Base-by-base conservation (phyloP, 2,888 invertebrate genomes). In the Drosophila quasianomalipes region DNA sequence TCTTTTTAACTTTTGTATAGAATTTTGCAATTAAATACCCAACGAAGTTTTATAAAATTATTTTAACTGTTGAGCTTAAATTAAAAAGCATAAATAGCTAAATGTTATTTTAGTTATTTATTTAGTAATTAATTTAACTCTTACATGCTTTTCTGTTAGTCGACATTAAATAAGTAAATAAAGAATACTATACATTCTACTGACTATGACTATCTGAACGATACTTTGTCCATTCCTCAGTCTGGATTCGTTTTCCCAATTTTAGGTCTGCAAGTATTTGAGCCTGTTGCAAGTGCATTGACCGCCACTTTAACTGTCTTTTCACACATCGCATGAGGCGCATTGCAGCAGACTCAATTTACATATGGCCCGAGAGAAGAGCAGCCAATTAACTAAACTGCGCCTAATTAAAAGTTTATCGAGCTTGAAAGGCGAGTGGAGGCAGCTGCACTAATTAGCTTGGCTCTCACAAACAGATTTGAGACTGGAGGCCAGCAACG, bases 321-420 rank as follows among this genome's bases (percentile, higher is more conserved):
- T 53, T 44, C 47, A 60, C 81, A 76, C 68, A 74, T 57, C 55
- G 66, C 44, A 58, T 55, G 65, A 30, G 54, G 51, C 47, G 12
- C 10, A 2, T 51, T 7, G n/a, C 26, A 33, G 47, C 51, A 22
- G 47, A 37, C 39, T 59, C 59, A 60, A 85, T 88, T 83, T 88
- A 67, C 84, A 88, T 88, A 70, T 65, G 67, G 28, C 31, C 54
- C 9, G 67, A 16, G 65, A 60, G 26, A 31, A 31, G 58, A 47
- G 53, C 65, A 41, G 66, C 72, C 75, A 83, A 86, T 89, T 83
- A 83, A 72, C 75, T 81, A 85, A 85, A 81, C 81, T 79, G 79
- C 86, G 69, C 70, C 66, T 75, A 83, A 87, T 87, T 79, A 81
- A 85, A 77, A 87, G 59, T 87, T 85, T 85, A 88, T 89, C 81